Evolutionary conservation across 2,888 invertebrate genomes (phyloP).

Genomic region (Phragmatobia fuliginosa): DNA sequence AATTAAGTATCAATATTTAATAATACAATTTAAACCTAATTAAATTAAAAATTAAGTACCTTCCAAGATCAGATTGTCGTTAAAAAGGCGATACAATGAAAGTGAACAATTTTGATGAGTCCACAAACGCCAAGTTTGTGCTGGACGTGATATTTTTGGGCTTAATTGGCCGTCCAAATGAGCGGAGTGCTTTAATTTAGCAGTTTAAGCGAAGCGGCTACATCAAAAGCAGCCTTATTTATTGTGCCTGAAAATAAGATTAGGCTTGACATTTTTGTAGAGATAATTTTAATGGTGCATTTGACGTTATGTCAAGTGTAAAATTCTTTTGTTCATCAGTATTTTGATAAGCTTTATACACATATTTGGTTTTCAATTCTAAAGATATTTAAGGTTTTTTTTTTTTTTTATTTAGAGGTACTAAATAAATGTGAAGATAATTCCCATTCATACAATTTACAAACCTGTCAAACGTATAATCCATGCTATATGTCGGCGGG

Average conservation of each 20-base stretch:
- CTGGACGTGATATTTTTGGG: slow-evolving; percentile 73
- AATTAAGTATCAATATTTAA: slow-evolving; percentile 3
- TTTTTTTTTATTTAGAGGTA: not conserved
- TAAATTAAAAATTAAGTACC: slow-evolving; percentile 54
- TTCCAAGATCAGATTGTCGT: slow-evolving; percentile 63
- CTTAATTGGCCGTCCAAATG: slow-evolving; percentile 81
- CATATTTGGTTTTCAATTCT: slow-evolving; percentile 35
- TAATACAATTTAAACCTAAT: not conserved
- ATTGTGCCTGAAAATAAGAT: slow-evolving; percentile 70
- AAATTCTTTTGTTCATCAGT: slow-evolving; percentile 48
- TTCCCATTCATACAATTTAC: too few relatives aligned
- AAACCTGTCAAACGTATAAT: too few relatives aligned
- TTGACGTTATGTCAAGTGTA: slow-evolving; percentile 66
- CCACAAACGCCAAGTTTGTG: slow-evolving; percentile 66
- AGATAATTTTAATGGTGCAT: slow-evolving; percentile 78
- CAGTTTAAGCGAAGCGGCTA: slow-evolving; percentile 65
- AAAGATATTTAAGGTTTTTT: too few relatives aligned
- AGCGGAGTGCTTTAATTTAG: slow-evolving; percentile 74
- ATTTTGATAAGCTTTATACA: slow-evolving; percentile 69
- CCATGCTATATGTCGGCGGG: not conserved
- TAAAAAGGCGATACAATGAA: slow-evolving; percentile 70
- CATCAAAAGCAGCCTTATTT: slow-evolving; percentile 77
- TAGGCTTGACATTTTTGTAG: slow-evolving; percentile 71
- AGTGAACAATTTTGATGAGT: slow-evolving; percentile 80
- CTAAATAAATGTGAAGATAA: not conserved